Evolutionary conservation across 2,113 vertebrate species (phyloP).

Genomic region (Cyprinodon brontotheroides): DNA sequence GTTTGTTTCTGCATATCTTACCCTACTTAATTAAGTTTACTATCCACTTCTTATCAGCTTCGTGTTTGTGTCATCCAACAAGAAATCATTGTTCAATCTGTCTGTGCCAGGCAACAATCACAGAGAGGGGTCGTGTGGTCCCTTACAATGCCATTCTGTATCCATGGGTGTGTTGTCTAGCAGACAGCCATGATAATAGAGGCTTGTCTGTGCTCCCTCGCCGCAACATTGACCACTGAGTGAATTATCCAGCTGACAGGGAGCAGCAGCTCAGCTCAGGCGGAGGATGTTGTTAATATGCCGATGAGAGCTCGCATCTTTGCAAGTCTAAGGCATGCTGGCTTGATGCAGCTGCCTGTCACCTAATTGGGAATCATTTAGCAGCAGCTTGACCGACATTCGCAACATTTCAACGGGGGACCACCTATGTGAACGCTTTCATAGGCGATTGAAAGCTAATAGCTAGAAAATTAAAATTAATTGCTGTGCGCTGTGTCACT

Average conservation of each 20-base stretch:
- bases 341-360: conserved; percentile 66
- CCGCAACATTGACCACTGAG: conserved; percentile 64
- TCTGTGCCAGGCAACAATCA: conserved; percentile 44
- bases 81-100: conserved; percentile 44
- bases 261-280: conserved; percentile 61
- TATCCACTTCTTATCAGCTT: conserved; percentile 29
- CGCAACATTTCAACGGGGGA: conserved; percentile 44
- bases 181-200: conserved; percentile 71
- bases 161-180: conserved; percentile 57
- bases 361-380: conserved; percentile 65
- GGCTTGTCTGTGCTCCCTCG: conserved; percentile 68
- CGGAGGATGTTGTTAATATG: conserved; percentile 75
- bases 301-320: conserved; percentile 62
- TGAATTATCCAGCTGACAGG: conserved; percentile 76
- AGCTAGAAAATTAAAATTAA: conserved; percentile 67
- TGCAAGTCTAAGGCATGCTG: conserved; percentile 56
- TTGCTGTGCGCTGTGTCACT: conserved; percentile 46
- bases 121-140: conserved; percentile 19
- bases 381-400: conserved; percentile 70
- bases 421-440: conserved; percentile 68
- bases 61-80: conserved; percentile 25
- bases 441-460: conserved; percentile 69
- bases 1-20: conserved; percentile 1
- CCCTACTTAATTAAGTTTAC: conserved; percentile 19
- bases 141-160: conserved; percentile 65